These are phyloP conservation scores for Lasioglossum malachurum DNA, from an alignment of 2,888 invertebrate genomes.

Conservation along the genomic window DNA sequence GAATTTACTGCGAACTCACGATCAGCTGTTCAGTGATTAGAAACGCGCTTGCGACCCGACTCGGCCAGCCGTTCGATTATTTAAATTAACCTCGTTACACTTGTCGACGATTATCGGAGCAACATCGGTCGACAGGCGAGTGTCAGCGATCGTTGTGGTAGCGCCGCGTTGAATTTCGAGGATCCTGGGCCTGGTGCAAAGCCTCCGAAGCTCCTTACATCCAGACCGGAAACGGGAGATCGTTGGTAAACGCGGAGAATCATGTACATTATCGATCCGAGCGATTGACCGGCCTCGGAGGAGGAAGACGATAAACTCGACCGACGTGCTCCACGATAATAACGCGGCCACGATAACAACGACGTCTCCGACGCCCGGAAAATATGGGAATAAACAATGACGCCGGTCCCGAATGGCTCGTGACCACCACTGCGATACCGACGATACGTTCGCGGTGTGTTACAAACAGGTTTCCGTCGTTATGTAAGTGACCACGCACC, in stretches of 20 bases:
- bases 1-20: neutral
- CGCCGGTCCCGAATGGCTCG: neutral
- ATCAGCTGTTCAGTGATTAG: neutral
- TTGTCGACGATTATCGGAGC: slow-evolving; percentile 45
- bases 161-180: neutral
- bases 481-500: slow-evolving; percentile 52
- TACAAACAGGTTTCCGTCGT: slow-evolving; percentile 61
- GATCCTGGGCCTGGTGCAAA: neutral
- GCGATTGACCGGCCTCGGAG: slow-evolving; percentile 27
- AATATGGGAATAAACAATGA: neutral
- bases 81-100: slow-evolving; percentile 55
- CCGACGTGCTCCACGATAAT: slow-evolving; percentile 1
- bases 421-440: slow-evolving; percentile 47
- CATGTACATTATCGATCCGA: slow-evolving; percentile 16
- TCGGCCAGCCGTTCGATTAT: slow-evolving; percentile 37
- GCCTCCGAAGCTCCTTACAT: neutral
- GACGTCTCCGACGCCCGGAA: neutral
- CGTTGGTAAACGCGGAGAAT: neutral
- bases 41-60: slow-evolving; percentile 1
- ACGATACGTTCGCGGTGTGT: slow-evolving; percentile 39
- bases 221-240: slow-evolving; percentile 36
- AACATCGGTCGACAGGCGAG: slow-evolving; percentile 21
- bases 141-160: neutral
- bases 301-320: neutral
- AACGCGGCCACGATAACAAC: neutral